Conservation (phyloP, 2,888 invertebrate genomes). For the Drosophila subquinaria region DNA sequence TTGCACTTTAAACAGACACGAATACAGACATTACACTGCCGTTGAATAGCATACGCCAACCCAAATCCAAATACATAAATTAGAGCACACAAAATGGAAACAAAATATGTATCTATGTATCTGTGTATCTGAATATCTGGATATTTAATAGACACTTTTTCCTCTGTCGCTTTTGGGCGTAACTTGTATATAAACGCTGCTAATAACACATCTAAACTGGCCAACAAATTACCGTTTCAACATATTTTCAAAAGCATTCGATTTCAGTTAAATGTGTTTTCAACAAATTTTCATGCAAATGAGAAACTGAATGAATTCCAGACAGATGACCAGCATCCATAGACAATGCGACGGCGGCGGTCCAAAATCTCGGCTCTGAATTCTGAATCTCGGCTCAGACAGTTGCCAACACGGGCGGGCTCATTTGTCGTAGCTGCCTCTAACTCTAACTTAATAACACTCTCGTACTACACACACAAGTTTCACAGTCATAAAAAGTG, state of each 20-base stretch:
- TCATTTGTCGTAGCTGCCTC: constrained; percentile 70
- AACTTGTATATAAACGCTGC: constrained; percentile 79
- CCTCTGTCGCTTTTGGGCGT: constrained; percentile 45
- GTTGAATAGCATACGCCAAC: constrained; percentile 71
- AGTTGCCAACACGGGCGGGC: constrained; percentile 66
- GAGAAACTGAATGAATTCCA: constrained; percentile 32
- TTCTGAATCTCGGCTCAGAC: background rate
- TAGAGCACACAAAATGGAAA: constrained; percentile 58
- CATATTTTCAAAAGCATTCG: constrained; percentile 60
- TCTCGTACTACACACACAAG: constrained; percentile 53
- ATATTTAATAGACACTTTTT: constrained; percentile 24
- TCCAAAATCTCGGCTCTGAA: constrained; percentile 19
- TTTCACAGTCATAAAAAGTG: constrained; percentile 72
- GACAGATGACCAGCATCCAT: constrained; percentile 76
- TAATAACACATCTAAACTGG: constrained; percentile 78
- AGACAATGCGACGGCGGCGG: constrained; percentile 80
- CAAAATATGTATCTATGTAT: constrained; percentile 48
- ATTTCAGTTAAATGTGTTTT: constrained; percentile 73
- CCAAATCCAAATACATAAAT: constrained; percentile 71
- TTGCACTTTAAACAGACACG: constrained; percentile 74
- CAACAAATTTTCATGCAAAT: constrained; percentile 80
- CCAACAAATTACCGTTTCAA: constrained; percentile 80
- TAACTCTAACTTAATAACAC: constrained; percentile 50
- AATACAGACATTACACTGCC: constrained; percentile 80
- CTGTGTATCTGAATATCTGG: constrained; percentile 43